Conservation (phyloP, 2,888 invertebrate genomes). For the Colletes collaris region DNA sequence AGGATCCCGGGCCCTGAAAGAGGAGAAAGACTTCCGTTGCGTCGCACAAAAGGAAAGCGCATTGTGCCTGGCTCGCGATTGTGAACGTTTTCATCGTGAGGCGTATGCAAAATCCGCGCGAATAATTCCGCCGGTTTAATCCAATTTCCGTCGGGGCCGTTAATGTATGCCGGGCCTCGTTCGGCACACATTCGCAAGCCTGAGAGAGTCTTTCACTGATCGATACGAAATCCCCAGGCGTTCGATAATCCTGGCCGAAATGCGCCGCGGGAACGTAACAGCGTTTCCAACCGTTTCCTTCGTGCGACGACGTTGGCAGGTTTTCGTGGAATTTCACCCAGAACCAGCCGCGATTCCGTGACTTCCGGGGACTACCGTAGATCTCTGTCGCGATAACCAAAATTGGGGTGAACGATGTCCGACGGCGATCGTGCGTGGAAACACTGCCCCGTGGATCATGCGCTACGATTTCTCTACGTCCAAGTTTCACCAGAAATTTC, state of each 20-base stretch:
- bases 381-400: slow-evolving; percentile 6
- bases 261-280: slow-evolving; percentile 32
- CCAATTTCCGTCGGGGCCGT: slow-evolving; percentile 71
- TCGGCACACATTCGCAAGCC: slow-evolving; percentile 58
- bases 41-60: slow-evolving; percentile 43
- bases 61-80: slow-evolving; percentile 58
- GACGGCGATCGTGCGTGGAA: not conserved
- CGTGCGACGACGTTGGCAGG: slow-evolving; percentile 22
- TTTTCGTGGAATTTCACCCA: slow-evolving; percentile 41
- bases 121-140: slow-evolving; percentile 70
- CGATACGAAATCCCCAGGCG: slow-evolving; percentile 69
- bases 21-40: slow-evolving; percentile 63
- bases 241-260: slow-evolving; percentile 74
- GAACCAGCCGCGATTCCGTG: slow-evolving; percentile 21
- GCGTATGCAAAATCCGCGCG: slow-evolving; percentile 70
- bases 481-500: too few relatives aligned
- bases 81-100: slow-evolving; percentile 45
- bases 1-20: slow-evolving; percentile 41
- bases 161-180: slow-evolving; percentile 73
- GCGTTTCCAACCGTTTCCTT: slow-evolving; percentile 53
- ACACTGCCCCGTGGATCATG: too few relatives aligned
- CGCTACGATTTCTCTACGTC: too few relatives aligned
- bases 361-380: slow-evolving; percentile 10
- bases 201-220: slow-evolving; percentile 55
- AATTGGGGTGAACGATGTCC: not conserved